Conservation (phyloP, 2,888 invertebrate species). For the Drosophila ustulata region DNA sequence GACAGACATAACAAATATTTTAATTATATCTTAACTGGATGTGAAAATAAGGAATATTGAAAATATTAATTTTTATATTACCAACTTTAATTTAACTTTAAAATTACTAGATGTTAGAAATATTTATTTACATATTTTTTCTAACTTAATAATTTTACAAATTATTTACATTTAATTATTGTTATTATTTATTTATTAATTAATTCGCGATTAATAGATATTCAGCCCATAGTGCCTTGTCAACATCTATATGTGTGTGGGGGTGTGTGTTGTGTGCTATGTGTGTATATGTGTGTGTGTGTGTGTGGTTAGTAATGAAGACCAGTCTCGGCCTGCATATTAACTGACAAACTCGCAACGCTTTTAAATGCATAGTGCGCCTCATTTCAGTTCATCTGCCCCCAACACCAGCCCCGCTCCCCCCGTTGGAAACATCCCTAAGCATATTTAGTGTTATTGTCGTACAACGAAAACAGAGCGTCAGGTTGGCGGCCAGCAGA, state of each 20-base stretch:
- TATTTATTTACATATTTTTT: no score
- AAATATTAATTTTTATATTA: no score
- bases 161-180: no score
- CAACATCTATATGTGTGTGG: conserved; percentile 22
- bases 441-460: conserved; percentile 77
- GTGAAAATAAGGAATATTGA: no score
- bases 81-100: no score
- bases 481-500: background rate
- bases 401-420: background rate
- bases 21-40: no score
- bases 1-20: no score
- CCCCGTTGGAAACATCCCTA: conserved; percentile 37
- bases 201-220: background rate
- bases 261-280: conserved; percentile 1
- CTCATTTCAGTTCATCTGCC: conserved; percentile 23
- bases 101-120: no score
- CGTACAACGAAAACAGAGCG: conserved; percentile 69
- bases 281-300: conserved; percentile 29
- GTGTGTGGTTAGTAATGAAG: conserved; percentile 71
- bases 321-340: conserved; percentile 74
- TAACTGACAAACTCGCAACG: conserved; percentile 71
- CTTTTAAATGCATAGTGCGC: conserved; percentile 69
- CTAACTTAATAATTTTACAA: no score
- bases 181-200: no score
- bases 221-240: conserved; percentile 26